A percentile compares a stretch with the other conserved stretches of the same genome.
phyloP scores from a whole-genome alignment of 2,113 vertebrate genomes.

The Hypocryptadius cinnamomeus region DNA sequence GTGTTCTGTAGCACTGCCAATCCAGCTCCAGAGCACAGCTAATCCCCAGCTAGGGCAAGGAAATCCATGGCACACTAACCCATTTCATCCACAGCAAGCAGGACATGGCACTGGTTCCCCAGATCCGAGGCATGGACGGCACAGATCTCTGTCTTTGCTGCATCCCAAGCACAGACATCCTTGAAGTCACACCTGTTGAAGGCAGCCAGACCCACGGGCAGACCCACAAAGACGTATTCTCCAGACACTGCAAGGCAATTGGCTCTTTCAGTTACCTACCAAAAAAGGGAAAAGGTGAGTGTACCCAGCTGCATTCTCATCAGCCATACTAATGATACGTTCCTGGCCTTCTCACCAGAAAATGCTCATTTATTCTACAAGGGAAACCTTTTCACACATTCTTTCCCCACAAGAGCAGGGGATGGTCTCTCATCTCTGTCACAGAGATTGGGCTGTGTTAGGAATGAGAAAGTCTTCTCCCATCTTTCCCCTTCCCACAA shows the following conservation, averaged over 20 bases:
- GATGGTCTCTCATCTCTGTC: neutral
- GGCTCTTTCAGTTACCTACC: slow-evolving; percentile 71
- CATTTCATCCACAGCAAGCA: slow-evolving; percentile 81
- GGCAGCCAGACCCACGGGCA: slow-evolving; percentile 71
- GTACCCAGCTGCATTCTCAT: neutral
- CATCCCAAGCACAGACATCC: slow-evolving; percentile 65
- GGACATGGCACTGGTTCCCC: slow-evolving; percentile 51
- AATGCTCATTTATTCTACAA: neutral
- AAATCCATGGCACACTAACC: slow-evolving; percentile 51
- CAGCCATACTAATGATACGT: neutral
- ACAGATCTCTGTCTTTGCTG: slow-evolving; percentile 68
- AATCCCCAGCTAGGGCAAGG: neutral
- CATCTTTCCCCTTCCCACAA: neutral
- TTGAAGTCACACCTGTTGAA: slow-evolving; percentile 45
- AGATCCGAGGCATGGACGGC: slow-evolving; percentile 63
- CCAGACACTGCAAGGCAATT: slow-evolving; percentile 75
- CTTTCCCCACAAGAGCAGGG: neutral
- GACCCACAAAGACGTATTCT: slow-evolving; percentile 73
- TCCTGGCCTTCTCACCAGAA: neutral
- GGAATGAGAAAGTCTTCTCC: neutral
- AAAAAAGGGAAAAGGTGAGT: neutral
- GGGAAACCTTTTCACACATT: neutral
- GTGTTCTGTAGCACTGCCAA: neutral
- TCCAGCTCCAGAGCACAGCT: neutral
- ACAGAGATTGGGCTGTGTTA: neutral